phyloP scores from a whole-genome alignment of 2,888 invertebrate genomes.

The Hoplodrina ambigua region DNA sequence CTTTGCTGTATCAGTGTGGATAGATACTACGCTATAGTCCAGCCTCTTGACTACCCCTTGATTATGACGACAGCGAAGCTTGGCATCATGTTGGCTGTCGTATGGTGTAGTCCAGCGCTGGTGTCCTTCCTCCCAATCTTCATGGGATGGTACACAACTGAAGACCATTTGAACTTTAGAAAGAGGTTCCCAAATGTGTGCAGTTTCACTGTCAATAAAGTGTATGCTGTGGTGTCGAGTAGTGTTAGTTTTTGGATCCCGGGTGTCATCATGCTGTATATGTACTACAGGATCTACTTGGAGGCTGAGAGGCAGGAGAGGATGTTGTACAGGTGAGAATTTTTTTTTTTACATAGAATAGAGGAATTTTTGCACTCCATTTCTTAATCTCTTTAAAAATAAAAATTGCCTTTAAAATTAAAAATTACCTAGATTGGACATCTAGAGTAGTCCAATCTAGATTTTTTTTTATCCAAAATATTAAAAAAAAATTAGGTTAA shows the following conservation, averaged over 20 bases:
- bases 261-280: slow-evolving; percentile 97
- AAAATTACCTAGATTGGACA: no score
- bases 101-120: slow-evolving; percentile 97
- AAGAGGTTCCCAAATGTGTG: slow-evolving; percentile 93
- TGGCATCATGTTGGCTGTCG: slow-evolving; percentile 95
- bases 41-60: slow-evolving; percentile 97
- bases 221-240: slow-evolving; percentile 96
- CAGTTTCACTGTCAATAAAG: slow-evolving; percentile 95
- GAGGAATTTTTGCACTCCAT: no score
- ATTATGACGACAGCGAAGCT: slow-evolving; percentile 97
- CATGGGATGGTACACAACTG: slow-evolving; percentile 98
- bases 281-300: slow-evolving; percentile 97
- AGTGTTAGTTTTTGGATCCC: slow-evolving; percentile 98
- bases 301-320: slow-evolving; percentile 96
- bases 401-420: no score
- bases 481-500: no score
- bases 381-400: no score
- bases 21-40: slow-evolving; percentile 97
- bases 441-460: no score
- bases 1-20: slow-evolving; percentile 97
- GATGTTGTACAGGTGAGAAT: slow-evolving; percentile 94
- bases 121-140: slow-evolving; percentile 98
- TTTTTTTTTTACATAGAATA: no score
- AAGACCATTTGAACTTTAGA: slow-evolving; percentile 93
- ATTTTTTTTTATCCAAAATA: no score